Base-by-base conservation (phyloP, 2,888 invertebrate genomes). In the Drosophila paramelanica region DNA sequence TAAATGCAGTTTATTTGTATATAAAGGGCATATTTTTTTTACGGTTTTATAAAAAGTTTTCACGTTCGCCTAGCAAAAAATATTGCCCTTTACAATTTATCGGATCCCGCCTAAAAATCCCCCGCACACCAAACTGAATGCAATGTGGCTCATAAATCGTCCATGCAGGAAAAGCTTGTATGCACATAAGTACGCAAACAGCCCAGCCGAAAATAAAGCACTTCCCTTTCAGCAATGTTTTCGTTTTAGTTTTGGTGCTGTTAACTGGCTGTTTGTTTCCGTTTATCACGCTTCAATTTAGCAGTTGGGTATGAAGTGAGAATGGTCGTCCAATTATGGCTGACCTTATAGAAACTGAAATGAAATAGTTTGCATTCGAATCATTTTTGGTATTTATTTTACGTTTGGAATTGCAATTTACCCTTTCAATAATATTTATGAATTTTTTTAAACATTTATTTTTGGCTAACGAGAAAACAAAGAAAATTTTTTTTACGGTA, bases 61-160 rank as follows among this genome's bases (percentile, higher is more conserved):
- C 53, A 51, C 27, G 36, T 20, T 43, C 27, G 8, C 33, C 10
- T 33, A 45, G 14, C 5, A 11, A 13, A 8, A 13, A 43, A 43
- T 14, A 27, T 8, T 41, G 52, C n/a, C 33, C 10, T 42, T 45
- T 56, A 10, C 14, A 31, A 46, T 33, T 33, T 17, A 58, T 46
- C 17, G 17, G 1, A 17, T 5, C n/a, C 8, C 20, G 31, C 13
- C 1, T 2, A n/a, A 5, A 51, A 51, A 25, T 36, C 33, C 33
- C 33, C 11, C 4, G 7, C 36, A 49, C 20, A 8, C 36, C 17
- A 43, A 41, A 27, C 14, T 42, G 67, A 60, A 33, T 71, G 73
- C 77, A 64, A 53, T 42, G 23, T 36, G 5, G n/a, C 17, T 41
- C 45, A 46, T 56, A 56, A 65, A 70, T 77, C 36, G 49, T 51